Evolutionary conservation across 2,113 vertebrate genomes (phyloP), one percentile per base, ranked within the genome.

Genomic region (Corythoichthys haematopterus): DNA sequence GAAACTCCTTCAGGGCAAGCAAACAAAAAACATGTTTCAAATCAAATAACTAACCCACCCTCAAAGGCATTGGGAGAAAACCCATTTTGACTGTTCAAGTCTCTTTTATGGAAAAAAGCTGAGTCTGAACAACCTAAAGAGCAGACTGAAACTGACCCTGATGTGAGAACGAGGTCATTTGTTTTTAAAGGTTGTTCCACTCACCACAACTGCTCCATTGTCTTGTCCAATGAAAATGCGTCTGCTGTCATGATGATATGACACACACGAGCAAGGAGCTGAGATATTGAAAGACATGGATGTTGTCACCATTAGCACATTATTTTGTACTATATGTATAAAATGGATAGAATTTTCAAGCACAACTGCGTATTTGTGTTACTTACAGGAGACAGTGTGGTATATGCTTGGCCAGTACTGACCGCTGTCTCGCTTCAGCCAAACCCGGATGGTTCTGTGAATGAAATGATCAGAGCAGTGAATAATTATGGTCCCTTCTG

Each of bases 381-480:
- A 94, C 95, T 95, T 89, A 97, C 95, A 95, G 80, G 95, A 94
- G 82, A 97, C 93, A 0, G 94, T 95, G 88, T 98, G 95, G 76
- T 93, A 97, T 80, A 96, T 96, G 87, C 94, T 98, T 51, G 96
- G 96, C 96, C 96, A 98, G 81, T 97, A 98, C 63, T 98, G 96
- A 35, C 96, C 96, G 0, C 96, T 98, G 92, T 98, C 96, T 85
- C 96, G 92, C 80, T 98, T 98, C 84, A 98, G 93, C 96, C 96
- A 98, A 51, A 98, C 94, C 48, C 96, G 88, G 76, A 98, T 93
- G 63, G 95, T 98, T 82, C 96, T 98, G 87, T 7, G 28, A 75
- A 14, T 45, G 51, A 66, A 57, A 1, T 3, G 69, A 64, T 78
- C 15, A 74, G 43, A 74, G 9, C 3, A 11, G 11, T 53, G 36